Conservation (phyloP, 2,113 vertebrate species). For the Okapia johnstoni region DNA sequence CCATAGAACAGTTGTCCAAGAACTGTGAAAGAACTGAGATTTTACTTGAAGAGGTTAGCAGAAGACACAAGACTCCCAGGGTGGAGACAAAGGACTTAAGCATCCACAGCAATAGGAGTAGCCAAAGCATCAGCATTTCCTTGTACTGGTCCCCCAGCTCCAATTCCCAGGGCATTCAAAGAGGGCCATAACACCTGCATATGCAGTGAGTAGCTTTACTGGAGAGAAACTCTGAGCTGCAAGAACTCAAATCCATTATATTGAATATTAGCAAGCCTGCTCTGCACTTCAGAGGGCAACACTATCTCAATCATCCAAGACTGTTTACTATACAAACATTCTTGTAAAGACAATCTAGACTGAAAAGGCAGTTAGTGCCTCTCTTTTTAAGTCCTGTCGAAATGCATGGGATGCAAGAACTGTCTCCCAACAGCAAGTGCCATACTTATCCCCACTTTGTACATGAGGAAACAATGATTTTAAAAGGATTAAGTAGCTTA, state of each 20-base stretch:
- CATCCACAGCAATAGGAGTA: background rate
- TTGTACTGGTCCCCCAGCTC: background rate
- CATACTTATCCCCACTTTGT: background rate
- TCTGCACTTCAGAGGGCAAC: background rate
- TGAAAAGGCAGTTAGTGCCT: background rate
- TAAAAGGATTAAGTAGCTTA: background rate
- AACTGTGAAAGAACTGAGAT: background rate
- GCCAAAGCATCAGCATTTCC: background rate
- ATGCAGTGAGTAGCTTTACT: background rate
- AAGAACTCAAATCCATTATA: background rate
- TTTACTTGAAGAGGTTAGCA: background rate
- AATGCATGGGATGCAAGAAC: background rate
- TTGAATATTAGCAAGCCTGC: background rate
- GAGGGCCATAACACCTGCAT: background rate
- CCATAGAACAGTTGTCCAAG: background rate
- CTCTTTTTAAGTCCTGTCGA: background rate
- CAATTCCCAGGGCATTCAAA: background rate
- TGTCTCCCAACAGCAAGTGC: background rate
- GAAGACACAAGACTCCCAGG: background rate
- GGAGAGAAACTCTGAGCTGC: background rate
- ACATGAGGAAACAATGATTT: background rate
- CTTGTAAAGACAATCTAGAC: background rate
- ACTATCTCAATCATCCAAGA: background rate
- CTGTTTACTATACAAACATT: background rate
- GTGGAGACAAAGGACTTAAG: background rate